Conservation (phyloP, 2,113 vertebrate genomes). For the Caretta caretta region DNA sequence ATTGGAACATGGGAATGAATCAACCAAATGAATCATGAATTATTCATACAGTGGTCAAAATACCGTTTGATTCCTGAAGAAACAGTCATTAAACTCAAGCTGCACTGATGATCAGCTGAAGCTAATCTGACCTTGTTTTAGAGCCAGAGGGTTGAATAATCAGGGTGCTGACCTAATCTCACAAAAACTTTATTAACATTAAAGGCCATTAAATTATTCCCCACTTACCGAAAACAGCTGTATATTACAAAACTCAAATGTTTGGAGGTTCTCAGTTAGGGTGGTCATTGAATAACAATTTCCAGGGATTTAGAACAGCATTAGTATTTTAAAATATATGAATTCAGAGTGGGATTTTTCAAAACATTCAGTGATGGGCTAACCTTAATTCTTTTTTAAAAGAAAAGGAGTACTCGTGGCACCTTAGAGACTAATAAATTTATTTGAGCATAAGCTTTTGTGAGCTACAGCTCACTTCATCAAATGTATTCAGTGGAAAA, state of each 20-base stretch:
- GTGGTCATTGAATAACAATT: neutral
- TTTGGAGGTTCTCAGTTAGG: neutral
- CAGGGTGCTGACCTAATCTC: neutral
- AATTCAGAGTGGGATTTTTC: neutral
- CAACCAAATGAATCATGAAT: neutral
- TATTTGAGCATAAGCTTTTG: no score
- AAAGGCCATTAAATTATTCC: slow-evolving; percentile 13
- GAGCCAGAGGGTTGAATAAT: neutral
- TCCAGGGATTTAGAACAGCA: neutral
- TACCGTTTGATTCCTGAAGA: neutral
- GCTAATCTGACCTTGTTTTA: neutral
- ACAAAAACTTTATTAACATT: neutral
- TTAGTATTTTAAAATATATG: neutral
- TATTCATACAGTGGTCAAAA: neutral
- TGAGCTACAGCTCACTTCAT: no score
- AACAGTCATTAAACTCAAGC: neutral
- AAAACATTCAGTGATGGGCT: neutral
- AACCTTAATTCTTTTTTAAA: neutral
- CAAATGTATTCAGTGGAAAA: no score
- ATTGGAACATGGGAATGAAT: slow-evolving; percentile 4
- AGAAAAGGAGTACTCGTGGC: no score
- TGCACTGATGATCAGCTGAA: neutral
- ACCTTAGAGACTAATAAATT: no score
- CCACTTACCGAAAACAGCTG: neutral
- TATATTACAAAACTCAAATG: neutral